A percentile compares a stretch with the other conserved stretches of the same genome.
Evolutionary conservation across 2,797 vertebrate genomes (phyloP).

Genomic region (Columba guinea): DNA sequence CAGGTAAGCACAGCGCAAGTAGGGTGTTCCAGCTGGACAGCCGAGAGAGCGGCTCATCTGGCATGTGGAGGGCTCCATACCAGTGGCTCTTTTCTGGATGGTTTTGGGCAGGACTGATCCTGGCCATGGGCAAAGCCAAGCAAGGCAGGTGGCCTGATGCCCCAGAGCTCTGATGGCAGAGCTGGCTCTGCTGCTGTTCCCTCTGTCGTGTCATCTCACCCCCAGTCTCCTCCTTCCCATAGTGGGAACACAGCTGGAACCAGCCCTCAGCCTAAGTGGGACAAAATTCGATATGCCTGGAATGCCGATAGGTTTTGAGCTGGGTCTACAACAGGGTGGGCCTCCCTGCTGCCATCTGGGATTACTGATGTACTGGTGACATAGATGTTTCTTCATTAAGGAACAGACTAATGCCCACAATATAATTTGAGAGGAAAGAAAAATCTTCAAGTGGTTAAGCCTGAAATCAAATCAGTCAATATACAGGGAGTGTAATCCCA

Average conservation of each 20-base stretch:
- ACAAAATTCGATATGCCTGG: background rate
- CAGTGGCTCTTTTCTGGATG: background rate
- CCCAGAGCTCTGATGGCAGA: background rate
- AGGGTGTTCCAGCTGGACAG: background rate
- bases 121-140: background rate
- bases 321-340: background rate
- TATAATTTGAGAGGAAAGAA: no score
- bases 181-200: background rate
- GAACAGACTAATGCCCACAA: no score
- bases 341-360: no score
- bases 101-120: background rate
- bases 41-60: background rate
- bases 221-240: background rate
- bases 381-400: no score
- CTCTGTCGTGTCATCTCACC: fast-evolving
- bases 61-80: background rate
- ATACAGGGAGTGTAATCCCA: background rate
- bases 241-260: background rate
- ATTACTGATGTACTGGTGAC: no score
- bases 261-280: background rate
- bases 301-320: background rate
- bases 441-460: no score
- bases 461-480: background rate
- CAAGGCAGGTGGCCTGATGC: background rate
- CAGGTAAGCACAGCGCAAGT: fast-evolving